Percentiles rank a stretch among this genome's conserved stretches.
Evolutionary conservation across 2,113 vertebrate species (phyloP).

Genomic region (Anoplopoma fimbria): DNA sequence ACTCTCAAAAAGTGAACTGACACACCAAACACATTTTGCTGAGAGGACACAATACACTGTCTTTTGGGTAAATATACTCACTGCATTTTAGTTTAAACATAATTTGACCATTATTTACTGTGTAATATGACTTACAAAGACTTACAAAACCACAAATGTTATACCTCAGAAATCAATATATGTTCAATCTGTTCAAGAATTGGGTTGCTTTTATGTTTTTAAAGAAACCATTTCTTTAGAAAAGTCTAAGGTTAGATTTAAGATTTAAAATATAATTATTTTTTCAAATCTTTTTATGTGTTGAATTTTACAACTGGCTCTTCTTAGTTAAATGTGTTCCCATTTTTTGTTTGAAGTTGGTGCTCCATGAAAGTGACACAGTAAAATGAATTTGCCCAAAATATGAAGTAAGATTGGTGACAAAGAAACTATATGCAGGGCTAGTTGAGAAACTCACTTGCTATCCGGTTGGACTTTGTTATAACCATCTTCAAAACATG

Average conservation of each 20-base stretch:
- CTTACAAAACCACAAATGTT: not conserved
- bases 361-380: not conserved
- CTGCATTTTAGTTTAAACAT: not conserved
- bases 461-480: not conserved
- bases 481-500: not conserved
- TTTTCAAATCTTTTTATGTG: too few relatives aligned
- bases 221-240: not conserved
- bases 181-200: not conserved
- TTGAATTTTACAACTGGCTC: not conserved
- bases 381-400: not conserved
- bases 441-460: not conserved
- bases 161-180: not conserved
- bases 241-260: not conserved
- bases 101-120: not conserved
- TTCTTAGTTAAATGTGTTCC: not conserved
- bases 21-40: constrained; percentile 15
- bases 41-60: not conserved
- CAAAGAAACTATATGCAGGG: not conserved
- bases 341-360: not conserved
- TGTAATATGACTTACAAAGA: not conserved
- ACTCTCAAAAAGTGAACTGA: constrained; percentile 38
- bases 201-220: not conserved
- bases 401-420: not conserved
- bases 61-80: constrained; percentile 14
- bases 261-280: not conserved